Conservation (phyloP, 1,140 invertebrate species). For the Drosophila melanogaster region DNA sequence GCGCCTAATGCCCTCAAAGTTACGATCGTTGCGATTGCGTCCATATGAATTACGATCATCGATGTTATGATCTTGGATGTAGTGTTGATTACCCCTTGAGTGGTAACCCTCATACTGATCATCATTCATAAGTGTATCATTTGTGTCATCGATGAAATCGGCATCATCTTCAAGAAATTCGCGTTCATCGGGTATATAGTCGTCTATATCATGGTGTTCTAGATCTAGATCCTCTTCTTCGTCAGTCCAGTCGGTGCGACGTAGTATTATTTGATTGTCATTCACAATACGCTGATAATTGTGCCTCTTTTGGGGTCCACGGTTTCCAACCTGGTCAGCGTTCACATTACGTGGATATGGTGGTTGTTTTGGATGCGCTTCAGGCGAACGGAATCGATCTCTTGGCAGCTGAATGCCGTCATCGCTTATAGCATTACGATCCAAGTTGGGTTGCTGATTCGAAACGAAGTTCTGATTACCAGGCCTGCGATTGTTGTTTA, state of each 20-base stretch:
- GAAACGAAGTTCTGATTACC: not conserved
- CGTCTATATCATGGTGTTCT: too few relatives aligned
- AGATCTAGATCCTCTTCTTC: not conserved
- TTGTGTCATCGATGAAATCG: not conserved
- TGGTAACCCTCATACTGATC: not conserved
- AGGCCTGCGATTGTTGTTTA: slow-evolving; percentile 1
- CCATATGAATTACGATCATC: slow-evolving; percentile 14
- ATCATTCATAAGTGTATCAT: not conserved
- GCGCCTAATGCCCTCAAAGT: slow-evolving; percentile 3
- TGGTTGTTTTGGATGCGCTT: not conserved
- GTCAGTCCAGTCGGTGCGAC: slow-evolving; percentile 27
- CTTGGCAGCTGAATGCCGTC: not conserved
- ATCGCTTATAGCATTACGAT: not conserved
- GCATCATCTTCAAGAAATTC: not conserved
- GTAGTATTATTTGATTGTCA: slow-evolving; percentile 32
- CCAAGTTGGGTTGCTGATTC: not conserved
- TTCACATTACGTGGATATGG: not conserved
- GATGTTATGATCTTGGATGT: not conserved
- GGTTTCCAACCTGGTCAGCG: not conserved
- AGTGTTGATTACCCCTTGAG: not conserved
- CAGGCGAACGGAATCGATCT: not conserved
- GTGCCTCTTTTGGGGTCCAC: not conserved
- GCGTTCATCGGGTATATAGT: not conserved
- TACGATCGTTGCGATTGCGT: slow-evolving; percentile 15
- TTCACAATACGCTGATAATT: slow-evolving; percentile 40